These are phyloP conservation scores for Lepilemur septentrionalis DNA, from an alignment of 2,797 vertebrate species.

Conservation along the genomic window DNA sequence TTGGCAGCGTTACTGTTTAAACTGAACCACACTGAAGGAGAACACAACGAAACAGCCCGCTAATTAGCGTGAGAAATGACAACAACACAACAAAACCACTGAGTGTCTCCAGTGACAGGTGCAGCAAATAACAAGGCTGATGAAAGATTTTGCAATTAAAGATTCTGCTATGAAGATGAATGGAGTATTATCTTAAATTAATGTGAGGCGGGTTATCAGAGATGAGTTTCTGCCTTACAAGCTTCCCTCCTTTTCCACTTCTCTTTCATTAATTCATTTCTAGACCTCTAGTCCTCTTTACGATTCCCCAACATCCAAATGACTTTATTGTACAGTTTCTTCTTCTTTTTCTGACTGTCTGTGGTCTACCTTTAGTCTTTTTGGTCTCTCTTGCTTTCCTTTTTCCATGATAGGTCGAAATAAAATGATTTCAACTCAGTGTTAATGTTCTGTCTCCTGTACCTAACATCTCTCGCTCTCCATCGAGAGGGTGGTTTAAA, in stretches of 20 bases:
- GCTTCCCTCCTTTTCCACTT: not conserved
- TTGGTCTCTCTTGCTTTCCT: not conserved
- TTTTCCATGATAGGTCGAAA: not conserved
- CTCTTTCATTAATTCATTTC: not conserved
- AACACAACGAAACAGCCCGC: constrained; percentile 69
- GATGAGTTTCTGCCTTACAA: not conserved
- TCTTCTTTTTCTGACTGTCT: not conserved
- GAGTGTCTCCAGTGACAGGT: constrained; percentile 84
- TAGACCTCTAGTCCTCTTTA: not conserved
- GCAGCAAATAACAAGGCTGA: constrained; percentile 83
- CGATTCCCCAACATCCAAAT: not conserved
- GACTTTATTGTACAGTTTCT: not conserved
- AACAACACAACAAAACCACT: constrained; percentile 70
- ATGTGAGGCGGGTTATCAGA: constrained; percentile 74
- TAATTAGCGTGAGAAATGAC: constrained; percentile 85
- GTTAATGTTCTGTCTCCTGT: not conserved
- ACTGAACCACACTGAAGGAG: constrained; percentile 63
- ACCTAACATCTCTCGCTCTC: fast-evolving
- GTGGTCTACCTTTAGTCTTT: not conserved
- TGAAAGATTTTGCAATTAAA: constrained; percentile 87
- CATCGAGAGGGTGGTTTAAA: not conserved
- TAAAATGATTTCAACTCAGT: not conserved
- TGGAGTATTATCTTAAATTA: constrained; percentile 83
- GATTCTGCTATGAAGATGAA: constrained; percentile 84
- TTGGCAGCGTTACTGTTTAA: constrained; percentile 66